Evolutionary conservation across 1,140 invertebrate genomes (phyloP), one percentile per base, ranked within the genome.

Genomic region (Lycorma delicatula): DNA sequence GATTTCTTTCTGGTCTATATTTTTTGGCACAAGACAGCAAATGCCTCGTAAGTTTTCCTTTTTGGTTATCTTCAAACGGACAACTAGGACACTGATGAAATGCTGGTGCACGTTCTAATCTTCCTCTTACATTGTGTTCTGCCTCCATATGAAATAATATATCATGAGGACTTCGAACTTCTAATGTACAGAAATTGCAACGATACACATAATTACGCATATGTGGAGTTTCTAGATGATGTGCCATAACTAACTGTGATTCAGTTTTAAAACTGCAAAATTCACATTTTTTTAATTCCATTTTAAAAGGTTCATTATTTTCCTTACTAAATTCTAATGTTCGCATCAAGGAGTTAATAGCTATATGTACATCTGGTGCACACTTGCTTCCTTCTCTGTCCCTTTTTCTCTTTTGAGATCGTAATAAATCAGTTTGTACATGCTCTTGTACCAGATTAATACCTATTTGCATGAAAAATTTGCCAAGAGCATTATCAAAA

Each of bases 31-130:
- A 97, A 3, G 90, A 84, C n/a, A 87, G 78, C 58, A 88, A 79
- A 76, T 97, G 94, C 16, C 91, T 78, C 0, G 85, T 90, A 50
- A 96, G 73, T 75, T 95, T 94, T n/a, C 88, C 87, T 72, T 95
- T 96, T 55, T 90, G 87, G 68, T 93, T 93, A 65, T 94, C 91
- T 70, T 97, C 93, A 68, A 94, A 97, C 1, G 90, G 86, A 78
- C 94, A 97, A 67, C 93, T 89, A 0, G 89, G 84, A 72, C 93
- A 97, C 66, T 95, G 90, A 73, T 93, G 93, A 69, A 89, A 89
- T 0, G 88, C 83, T 28, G 87, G 84, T 7, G 91, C 89, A 54
- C 88, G 79, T 64, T 94, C 90, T 34, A 96, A 72, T 59, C 86
- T 80, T 11, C 87, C 89, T 54, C 84, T 78, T 11, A 89, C 84